Percentiles rank a stretch among this genome's conserved stretches.
phyloP scores from a whole-genome alignment of 1,140 invertebrate genomes.

The Harpegnathos saltator region DNA sequence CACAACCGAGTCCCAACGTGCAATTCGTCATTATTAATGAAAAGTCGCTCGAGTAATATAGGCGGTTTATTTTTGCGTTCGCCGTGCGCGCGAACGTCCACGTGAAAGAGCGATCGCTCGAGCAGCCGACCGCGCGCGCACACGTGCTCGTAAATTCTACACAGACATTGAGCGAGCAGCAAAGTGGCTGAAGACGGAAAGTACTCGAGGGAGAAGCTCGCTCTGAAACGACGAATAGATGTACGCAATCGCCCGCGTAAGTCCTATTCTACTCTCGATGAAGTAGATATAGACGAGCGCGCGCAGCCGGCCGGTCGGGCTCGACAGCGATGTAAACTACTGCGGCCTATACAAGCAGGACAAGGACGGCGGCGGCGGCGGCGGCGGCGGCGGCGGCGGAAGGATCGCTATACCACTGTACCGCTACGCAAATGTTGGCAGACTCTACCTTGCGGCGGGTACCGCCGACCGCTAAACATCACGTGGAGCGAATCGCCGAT shows the following conservation, averaged over 20 bases:
- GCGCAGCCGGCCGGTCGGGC: background rate
- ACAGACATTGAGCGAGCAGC: constrained; percentile 30
- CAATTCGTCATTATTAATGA: too few relatives aligned
- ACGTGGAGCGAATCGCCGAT: background rate
- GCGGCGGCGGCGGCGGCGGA: background rate
- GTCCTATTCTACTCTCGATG: constrained; percentile 21
- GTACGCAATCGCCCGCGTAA: constrained; percentile 33
- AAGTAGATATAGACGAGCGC: constrained; percentile 31
- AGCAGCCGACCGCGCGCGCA: background rate
- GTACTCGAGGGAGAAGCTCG: constrained; percentile 44
- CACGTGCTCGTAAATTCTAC: constrained; percentile 47
- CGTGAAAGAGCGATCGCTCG: background rate
- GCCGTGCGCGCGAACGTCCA: background rate
- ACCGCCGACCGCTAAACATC: constrained; percentile 12
- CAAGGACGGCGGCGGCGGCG: background rate
- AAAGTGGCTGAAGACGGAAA: constrained; percentile 47
- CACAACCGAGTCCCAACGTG: too few relatives aligned
- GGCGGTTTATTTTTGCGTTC: too few relatives aligned
- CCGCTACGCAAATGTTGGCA: constrained; percentile 39
- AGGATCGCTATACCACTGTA: constrained; percentile 29
- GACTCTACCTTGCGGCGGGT: constrained; percentile 6
- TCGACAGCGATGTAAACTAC: constrained; percentile 46
- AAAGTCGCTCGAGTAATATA: too few relatives aligned
- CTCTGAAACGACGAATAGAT: constrained; percentile 21
- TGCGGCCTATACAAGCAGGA: background rate